phyloP scores from a whole-genome alignment of 1,140 invertebrate genomes.

The Bombus polaris region DNA sequence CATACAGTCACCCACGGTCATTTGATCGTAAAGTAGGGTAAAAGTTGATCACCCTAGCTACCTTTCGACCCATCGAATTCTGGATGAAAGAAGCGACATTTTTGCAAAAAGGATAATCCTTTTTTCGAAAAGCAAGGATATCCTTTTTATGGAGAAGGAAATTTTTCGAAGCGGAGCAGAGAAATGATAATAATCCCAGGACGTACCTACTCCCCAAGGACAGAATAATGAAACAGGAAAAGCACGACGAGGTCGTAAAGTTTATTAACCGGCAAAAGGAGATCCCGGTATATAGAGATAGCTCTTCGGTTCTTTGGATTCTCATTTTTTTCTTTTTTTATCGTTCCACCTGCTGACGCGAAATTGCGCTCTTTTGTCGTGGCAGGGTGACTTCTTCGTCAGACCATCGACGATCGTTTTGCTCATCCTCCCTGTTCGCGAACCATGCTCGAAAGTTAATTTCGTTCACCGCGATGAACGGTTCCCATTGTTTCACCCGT shows the following conservation, averaged over 20 bases:
- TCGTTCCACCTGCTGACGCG: constrained; percentile 63
- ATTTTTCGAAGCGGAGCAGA: not conserved
- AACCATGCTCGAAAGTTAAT: constrained; percentile 19
- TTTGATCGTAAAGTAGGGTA: not conserved
- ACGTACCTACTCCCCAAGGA: not conserved
- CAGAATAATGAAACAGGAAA: constrained; percentile 40
- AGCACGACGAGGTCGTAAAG: constrained; percentile 55
- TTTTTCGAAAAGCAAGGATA: not conserved
- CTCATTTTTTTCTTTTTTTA: constrained; percentile 57
- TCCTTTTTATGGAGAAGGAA: not conserved
- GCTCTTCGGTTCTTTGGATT: constrained; percentile 11
- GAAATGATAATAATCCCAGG: constrained; percentile 39
- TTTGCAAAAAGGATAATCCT: not conserved
- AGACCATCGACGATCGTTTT: not conserved
- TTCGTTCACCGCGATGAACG: constrained; percentile 10
- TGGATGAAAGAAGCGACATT: not conserved
- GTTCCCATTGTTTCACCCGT: constrained; percentile 18
- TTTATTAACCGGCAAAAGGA: constrained; percentile 63
- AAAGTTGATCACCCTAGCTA: constrained; percentile 22
- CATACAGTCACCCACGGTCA: not conserved
- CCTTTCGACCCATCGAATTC: not conserved
- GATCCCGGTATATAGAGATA: constrained; percentile 24
- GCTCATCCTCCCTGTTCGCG: not conserved
- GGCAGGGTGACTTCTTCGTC: constrained; percentile 1
- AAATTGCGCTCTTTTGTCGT: constrained; percentile 31